A percentile compares a stretch with the other conserved stretches of the same genome.
Evolutionary conservation across 2,888 invertebrate genomes (phyloP).

Genomic region (Phyllotreta striolata): DNA sequence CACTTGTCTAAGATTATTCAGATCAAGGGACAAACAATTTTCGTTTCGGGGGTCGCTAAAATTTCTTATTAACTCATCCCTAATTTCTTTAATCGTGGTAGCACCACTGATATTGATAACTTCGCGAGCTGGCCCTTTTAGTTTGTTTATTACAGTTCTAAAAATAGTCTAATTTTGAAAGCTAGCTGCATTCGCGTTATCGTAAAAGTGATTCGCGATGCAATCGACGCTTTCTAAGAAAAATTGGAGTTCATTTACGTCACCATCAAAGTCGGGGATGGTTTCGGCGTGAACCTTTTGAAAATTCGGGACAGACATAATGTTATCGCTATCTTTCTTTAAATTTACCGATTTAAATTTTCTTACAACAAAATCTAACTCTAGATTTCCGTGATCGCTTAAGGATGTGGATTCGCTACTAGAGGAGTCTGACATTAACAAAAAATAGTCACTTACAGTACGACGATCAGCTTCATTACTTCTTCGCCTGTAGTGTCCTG

Average conservation of each 20-base stretch:
- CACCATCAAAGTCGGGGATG: conserved; percentile 22
- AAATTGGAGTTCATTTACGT: conserved; percentile 20
- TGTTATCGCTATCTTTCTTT: neutral
- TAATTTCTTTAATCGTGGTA: conserved; percentile 14
- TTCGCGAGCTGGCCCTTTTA: conserved; percentile 15
- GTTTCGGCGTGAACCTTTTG: conserved; percentile 19
- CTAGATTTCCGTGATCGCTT: neutral
- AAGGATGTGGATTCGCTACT: neutral
- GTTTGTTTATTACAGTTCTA: conserved; percentile 19
- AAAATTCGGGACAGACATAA: conserved; percentile 6
- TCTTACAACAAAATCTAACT: neutral
- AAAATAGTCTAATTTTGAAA: conserved; percentile 16
- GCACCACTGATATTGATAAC: conserved; percentile 18
- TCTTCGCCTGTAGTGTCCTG: neutral
- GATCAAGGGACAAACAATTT: conserved; percentile 1
- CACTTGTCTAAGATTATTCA: neutral
- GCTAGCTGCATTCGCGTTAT: neutral
- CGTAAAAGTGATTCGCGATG: conserved; percentile 14
- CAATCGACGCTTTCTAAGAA: conserved; percentile 24
- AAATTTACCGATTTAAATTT: neutral
- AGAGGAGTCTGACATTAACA: conserved; percentile 7
- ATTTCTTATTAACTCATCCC: conserved; percentile 13
- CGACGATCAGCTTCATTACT: neutral
- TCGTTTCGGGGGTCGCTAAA: conserved; percentile 19
- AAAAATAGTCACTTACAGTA: neutral